phyloP scores from a whole-genome alignment of 2,888 invertebrate species.

The Ormyrus pomaceus region DNA sequence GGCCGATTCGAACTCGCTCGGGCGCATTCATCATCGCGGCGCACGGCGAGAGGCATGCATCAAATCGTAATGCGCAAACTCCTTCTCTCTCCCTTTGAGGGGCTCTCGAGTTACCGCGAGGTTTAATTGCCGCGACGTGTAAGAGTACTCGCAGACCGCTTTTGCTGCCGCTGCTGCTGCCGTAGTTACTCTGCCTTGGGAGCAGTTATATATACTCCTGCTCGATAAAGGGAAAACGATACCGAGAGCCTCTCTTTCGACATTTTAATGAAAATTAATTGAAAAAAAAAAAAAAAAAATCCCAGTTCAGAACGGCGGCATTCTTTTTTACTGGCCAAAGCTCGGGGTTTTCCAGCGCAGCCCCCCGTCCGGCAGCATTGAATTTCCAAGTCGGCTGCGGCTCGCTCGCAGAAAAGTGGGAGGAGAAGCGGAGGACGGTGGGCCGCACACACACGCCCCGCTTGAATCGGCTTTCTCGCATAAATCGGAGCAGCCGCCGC shows the following conservation, averaged over 20 bases:
- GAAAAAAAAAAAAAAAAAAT: too few species aligned
- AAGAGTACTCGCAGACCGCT: neutral
- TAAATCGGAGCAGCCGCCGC: conserved; percentile 30
- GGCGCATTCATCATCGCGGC: conserved; percentile 61
- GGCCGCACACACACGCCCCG: conserved; percentile 8
- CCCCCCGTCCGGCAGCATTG: conserved; percentile 15
- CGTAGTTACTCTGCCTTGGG: neutral
- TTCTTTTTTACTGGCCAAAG: too few species aligned
- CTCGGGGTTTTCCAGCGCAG: too few species aligned
- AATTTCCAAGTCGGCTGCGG: conserved; percentile 21
- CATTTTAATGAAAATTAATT: too few species aligned
- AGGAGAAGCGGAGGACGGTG: neutral
- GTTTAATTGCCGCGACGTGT: conserved; percentile 65
- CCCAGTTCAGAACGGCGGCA: too few species aligned
- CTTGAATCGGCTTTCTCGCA: conserved; percentile 26
- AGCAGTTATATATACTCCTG: neutral
- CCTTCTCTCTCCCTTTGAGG: conserved; percentile 8
- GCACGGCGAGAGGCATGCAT: conserved; percentile 55
- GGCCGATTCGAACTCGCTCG: neutral
- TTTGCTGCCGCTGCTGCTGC: conserved; percentile 7
- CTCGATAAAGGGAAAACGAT: too few species aligned
- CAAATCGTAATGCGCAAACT: conserved; percentile 45
- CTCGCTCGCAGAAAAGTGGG: conserved; percentile 1
- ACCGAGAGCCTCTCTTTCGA: too few species aligned
- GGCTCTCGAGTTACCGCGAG: conserved; percentile 63